Base-by-base conservation (phyloP, 2,888 invertebrate species). In the Rhopalosiphum nymphaeae region DNA sequence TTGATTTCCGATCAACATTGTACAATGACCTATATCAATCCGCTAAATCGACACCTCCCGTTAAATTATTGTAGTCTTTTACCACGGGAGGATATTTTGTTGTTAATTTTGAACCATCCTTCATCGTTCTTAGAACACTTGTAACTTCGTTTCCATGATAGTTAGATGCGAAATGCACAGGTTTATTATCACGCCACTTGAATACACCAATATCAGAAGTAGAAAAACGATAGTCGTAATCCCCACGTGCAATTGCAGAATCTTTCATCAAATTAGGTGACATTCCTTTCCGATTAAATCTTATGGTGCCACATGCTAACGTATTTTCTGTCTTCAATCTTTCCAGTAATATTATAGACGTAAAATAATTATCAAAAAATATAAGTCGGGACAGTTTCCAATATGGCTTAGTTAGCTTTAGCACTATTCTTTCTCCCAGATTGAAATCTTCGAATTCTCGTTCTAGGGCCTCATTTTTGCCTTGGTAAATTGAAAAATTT, bases 21-120 rank as follows among this genome's bases (percentile, higher is more conserved):
- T 46, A 86, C 36, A 86, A 86, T 26, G 86, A 44, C 44, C 86
- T 44, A 44, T 46, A 46, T 46, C 86, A 26, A 29, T 86, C 46
- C 46, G 91, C 94, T 78, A 91, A 88, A 93, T 95, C 95, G 21
- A 95, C 95, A 29, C 95, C 95, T 78, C 95, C 95, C 95, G 95
- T 95, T 90, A 92, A 92, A 29, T 86, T 91, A 85, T 95, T 95
- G 94, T 95, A 95, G 92, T 95, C 95, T 84, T 94, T 94, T 16
- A 95, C 95, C 44, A 95, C 94, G 56, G 53, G 46, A 56, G 95
- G 95, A 78, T 95, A 95, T 67, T 36, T 78, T 36, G 53, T 53
- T 44, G 26, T 36, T 78, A 42, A 57, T 78, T 91, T 91, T n/a
- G 46, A 49, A 42, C 91, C 78, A 89, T 95, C 78, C 42, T 91